Conservation (phyloP, 2,888 invertebrate species). For the Acholoe squamosa region DNA sequence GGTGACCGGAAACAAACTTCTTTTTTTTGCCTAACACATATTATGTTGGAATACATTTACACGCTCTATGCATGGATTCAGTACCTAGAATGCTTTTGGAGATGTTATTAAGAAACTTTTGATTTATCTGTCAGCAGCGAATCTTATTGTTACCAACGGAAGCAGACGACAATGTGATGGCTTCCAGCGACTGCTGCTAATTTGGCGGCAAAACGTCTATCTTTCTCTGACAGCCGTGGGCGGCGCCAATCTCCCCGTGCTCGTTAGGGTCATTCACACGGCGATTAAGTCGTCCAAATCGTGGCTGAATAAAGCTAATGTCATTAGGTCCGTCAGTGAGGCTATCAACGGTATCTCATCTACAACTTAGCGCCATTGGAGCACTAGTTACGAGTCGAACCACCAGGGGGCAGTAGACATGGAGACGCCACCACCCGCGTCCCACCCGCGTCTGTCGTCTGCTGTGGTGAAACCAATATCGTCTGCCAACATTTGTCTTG, state of each 20-base stretch:
- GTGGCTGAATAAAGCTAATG: conserved; percentile 7
- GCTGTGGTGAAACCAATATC: background rate
- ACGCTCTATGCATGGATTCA: too few relatives aligned
- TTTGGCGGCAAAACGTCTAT: background rate
- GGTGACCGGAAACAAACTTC: too few relatives aligned
- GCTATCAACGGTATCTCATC: conserved; percentile 43
- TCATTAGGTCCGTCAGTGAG: background rate
- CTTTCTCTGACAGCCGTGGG: conserved; percentile 23
- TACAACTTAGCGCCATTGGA: background rate
- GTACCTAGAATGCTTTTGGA: too few relatives aligned
- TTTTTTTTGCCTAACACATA: too few relatives aligned
- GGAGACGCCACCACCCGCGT: conserved; percentile 42
- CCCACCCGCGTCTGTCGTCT: background rate
- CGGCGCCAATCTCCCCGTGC: background rate
- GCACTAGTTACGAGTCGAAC: conserved; percentile 16
- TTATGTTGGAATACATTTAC: too few relatives aligned
- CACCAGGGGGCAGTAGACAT: conserved; percentile 50
- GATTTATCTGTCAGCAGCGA: too few relatives aligned
- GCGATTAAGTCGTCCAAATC: background rate
- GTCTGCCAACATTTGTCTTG: background rate
- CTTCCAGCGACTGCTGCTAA: background rate
- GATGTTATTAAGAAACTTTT: too few relatives aligned
- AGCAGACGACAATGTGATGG: background rate
- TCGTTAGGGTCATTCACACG: background rate
- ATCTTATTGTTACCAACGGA: too few relatives aligned